Evolutionary conservation across 1,140 invertebrate genomes (phyloP).

Genomic region (Tetramorium alpestre): DNA sequence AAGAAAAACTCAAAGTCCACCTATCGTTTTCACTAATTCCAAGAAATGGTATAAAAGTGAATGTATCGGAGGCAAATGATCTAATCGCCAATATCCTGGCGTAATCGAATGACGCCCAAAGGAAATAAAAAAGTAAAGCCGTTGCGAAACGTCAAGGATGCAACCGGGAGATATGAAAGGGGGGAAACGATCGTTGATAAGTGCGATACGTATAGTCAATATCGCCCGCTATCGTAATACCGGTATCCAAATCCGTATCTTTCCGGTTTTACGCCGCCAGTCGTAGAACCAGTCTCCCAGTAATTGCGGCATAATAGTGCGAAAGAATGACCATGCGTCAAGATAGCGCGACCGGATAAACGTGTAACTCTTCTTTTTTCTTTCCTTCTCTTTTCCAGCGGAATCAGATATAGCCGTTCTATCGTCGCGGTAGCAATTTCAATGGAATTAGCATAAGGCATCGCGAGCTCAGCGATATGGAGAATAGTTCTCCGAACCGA

Average conservation of each 20-base stretch:
- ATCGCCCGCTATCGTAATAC: conserved; percentile 66
- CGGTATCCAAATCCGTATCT: conserved; percentile 60
- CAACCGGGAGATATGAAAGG: neutral
- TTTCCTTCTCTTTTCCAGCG: neutral
- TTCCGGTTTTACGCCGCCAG: conserved; percentile 67
- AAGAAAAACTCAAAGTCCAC: neutral
- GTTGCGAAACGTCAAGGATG: conserved; percentile 9
- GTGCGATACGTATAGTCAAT: conserved; percentile 53
- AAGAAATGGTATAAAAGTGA: neutral
- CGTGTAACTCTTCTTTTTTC: conserved; percentile 68
- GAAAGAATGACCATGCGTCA: conserved; percentile 73
- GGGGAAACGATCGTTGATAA: neutral
- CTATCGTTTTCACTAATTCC: neutral
- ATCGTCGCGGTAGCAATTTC: conserved; percentile 16
- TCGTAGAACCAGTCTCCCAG: conserved; percentile 71
- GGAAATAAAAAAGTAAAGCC: neutral
- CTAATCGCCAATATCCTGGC: neutral
- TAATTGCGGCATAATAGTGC: conserved; percentile 67
- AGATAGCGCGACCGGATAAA: conserved; percentile 77
- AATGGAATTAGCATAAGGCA: conserved; percentile 12
- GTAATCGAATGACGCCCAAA: neutral
- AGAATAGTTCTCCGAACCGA: neutral
- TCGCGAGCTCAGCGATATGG: neutral
- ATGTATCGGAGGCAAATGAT: neutral
- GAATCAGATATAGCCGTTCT: conserved; percentile 63